A percentile compares a stretch with the other conserved stretches of the same genome.
These are phyloP conservation scores for Furcula furcula DNA, from an alignment of 2,888 invertebrate genomes.

Conservation along the genomic window DNA sequence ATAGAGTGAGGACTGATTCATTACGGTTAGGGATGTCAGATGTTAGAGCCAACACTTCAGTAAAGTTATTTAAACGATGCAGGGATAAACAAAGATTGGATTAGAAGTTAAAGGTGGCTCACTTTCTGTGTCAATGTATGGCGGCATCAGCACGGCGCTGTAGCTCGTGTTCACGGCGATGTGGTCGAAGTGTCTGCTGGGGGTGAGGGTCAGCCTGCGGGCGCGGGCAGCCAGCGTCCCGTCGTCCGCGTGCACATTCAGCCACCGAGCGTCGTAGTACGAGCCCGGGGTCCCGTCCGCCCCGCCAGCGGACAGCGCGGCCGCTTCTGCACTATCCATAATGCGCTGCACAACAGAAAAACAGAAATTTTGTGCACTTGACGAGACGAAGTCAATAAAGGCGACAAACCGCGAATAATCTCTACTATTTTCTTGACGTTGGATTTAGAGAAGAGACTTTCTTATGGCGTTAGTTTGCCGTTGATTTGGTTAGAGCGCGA, in stretches of 20 bases:
- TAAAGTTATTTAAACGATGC: too few species aligned
- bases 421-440: too few species aligned
- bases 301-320: conserved; percentile 84
- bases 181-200: conserved; percentile 93
- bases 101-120: conserved; percentile 25
- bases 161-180: conserved; percentile 91
- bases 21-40: too few species aligned
- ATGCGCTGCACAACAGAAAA: conserved; percentile 84
- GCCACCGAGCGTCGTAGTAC: conserved; percentile 91
- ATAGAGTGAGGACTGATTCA: too few species aligned
- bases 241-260: conserved; percentile 89
- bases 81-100: too few species aligned
- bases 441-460: too few species aligned
- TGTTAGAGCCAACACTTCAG: too few species aligned
- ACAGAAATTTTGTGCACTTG: too few species aligned
- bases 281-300: conserved; percentile 81
- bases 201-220: conserved; percentile 86
- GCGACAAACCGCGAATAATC: too few species aligned
- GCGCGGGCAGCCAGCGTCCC: conserved; percentile 87
- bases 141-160: conserved; percentile 94
- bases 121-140: conserved; percentile 88
- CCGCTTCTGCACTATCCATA: conserved; percentile 95
- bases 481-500: too few species aligned
- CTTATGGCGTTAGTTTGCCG: too few species aligned
- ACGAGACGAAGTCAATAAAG: too few species aligned